Base-by-base conservation (phyloP, 1,140 invertebrate genomes). In the Drosophila pandora region DNA sequence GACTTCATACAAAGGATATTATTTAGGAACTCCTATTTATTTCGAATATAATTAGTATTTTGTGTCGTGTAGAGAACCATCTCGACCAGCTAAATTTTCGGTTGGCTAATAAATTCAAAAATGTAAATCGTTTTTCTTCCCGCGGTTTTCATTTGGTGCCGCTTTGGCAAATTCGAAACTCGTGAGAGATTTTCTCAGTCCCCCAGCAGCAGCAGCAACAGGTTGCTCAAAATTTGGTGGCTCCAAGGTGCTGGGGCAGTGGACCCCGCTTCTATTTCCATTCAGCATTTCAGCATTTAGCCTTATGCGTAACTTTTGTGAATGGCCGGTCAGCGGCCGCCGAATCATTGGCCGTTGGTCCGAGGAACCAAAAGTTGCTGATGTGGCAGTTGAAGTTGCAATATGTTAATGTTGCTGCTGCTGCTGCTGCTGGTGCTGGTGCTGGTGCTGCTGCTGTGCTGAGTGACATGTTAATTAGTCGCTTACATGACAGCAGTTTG, bases 401-500 rank as follows among this genome's bases (percentile, higher is more conserved):
- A 49, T 12, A 17, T 12, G 25, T 32, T 55, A 45, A 13, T 25
- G 50, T 50, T 49, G 59, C 30, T 45, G 52, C 12, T 23, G 41
- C 39, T 41, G 32, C 32, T 32, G 63, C 41, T 55, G 50, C 70
- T 63, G 57, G n/a, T 49, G 59, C 30, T 45, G 52, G 8, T 23
- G 41, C 39, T 41, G 32, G 9, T 32, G 63, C 41, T 55, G 50
- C 70, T 63, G 57, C 55, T 41, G 50, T 30, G 37, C 69, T 90
- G 81, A 90, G 78, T 90, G 85, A 90, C 85, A 90, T 90, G 85
- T 90, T 90, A 90, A 90, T 90, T 90, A 90, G 85, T 90, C 85
- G 85, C 87, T 81, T 90, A 90, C 85, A 90, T 90, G 85, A 85
- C 85, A 79, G 85, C 81, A 69, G 68, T 89, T 88, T 79, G 84